Conservation (phyloP, 1,140 invertebrate species). For the Drosophila nebulosa region DNA sequence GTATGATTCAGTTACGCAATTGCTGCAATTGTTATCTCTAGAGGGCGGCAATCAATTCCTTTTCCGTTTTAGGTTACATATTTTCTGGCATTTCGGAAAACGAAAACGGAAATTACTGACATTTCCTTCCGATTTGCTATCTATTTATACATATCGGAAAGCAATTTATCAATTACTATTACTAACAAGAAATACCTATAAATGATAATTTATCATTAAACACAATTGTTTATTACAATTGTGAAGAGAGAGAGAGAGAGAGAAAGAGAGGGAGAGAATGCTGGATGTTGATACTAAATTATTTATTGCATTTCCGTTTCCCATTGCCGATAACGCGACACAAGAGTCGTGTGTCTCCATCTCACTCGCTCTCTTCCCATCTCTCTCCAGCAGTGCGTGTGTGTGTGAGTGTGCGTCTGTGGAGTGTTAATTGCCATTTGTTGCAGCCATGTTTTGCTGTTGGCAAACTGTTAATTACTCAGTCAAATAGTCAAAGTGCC, state of each 20-base stretch:
- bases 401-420: slow-evolving; percentile 11
- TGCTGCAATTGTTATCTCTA: no score
- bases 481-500: slow-evolving; percentile 39
- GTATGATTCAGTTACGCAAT: no score
- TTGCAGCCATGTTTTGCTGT: slow-evolving; percentile 56
- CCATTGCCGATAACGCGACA: slow-evolving; percentile 43
- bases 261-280: no score
- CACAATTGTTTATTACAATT: slow-evolving; percentile 56
- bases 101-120: slow-evolving; percentile 34
- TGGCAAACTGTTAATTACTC: slow-evolving; percentile 65
- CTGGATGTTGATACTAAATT: slow-evolving; percentile 34
- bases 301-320: slow-evolving; percentile 73
- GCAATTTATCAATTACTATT: slow-evolving; percentile 1
- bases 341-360: neutral
- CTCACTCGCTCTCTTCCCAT: slow-evolving; percentile 10
- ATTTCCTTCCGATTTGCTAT: slow-evolving; percentile 15
- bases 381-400: no score
- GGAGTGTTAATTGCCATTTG: slow-evolving; percentile 64
- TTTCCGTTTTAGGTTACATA: neutral
- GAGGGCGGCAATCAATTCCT: neutral
- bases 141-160: slow-evolving; percentile 23
- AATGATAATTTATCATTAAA: slow-evolving; percentile 62
- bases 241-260: no score
- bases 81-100: neutral
- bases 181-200: slow-evolving; percentile 29